phyloP scores from a whole-genome alignment of 2,797 vertebrate genomes.

The Hapalemur alaotrensis region DNA sequence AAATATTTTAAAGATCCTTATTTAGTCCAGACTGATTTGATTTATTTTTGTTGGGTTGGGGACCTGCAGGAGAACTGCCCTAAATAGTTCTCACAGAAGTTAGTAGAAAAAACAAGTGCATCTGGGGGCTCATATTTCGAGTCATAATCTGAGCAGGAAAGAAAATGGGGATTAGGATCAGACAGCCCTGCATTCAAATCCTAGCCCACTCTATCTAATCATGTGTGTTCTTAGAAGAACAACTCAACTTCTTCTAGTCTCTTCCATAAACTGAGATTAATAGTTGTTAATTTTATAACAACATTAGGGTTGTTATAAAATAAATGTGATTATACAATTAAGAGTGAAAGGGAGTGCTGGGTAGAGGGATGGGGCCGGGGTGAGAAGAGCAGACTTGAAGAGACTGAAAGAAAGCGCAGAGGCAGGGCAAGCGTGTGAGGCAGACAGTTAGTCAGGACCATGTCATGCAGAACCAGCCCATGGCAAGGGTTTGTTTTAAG shows the following conservation, averaged over 20 bases:
- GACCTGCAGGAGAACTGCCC: not conserved
- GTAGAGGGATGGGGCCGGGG: rapidly evolving
- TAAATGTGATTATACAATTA: not conserved
- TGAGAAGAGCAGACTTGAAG: not conserved
- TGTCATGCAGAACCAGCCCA: not conserved
- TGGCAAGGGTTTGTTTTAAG: not conserved
- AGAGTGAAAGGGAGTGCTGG: not conserved
- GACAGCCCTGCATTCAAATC: not conserved
- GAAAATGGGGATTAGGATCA: not conserved
- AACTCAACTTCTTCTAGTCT: not conserved
- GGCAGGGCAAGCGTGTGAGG: rapidly evolving
- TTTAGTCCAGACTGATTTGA: not conserved
- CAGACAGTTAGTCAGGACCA: not conserved
- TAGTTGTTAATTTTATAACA: not conserved
- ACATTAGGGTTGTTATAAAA: not conserved
- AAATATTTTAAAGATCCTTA: not conserved
- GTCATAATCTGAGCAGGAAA: not conserved
- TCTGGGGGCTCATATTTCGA: not conserved
- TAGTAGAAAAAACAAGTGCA: not conserved
- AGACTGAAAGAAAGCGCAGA: not conserved
- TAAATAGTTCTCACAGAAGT: not conserved
- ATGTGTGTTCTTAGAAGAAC: not conserved
- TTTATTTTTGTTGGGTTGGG: not conserved
- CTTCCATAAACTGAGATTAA: not conserved
- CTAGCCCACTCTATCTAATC: not conserved